phyloP scores from a whole-genome alignment of 2,797 vertebrate genomes.

The Pseudomugil gertrudae region DNA sequence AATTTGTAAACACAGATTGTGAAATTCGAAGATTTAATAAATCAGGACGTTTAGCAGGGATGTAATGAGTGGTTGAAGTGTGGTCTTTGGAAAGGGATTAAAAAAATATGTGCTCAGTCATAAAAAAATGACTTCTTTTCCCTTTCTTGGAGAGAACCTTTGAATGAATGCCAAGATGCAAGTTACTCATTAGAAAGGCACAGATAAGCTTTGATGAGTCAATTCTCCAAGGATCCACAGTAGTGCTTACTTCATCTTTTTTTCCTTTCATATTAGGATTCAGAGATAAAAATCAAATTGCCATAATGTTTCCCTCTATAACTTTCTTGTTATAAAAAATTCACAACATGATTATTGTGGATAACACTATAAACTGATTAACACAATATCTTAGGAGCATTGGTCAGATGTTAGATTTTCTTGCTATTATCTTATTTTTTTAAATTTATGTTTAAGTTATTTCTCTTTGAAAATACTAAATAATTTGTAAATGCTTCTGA shows the following conservation, averaged over 20 bases:
- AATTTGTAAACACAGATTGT: conserved; percentile 79
- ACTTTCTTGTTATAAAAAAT: neutral
- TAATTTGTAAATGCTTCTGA: too few relatives aligned
- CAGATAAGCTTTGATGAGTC: conserved; percentile 56
- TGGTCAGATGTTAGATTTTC: neutral
- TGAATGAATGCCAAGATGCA: conserved; percentile 51
- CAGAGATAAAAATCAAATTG: conserved; percentile 26
- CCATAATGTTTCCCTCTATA: conserved; percentile 13
- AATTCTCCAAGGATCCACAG: conserved; percentile 25
- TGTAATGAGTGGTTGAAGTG: conserved; percentile 63
- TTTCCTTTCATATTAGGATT: conserved; percentile 34
- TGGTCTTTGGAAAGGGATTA: conserved; percentile 66
- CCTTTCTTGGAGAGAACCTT: conserved; percentile 42
- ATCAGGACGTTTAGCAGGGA: conserved; percentile 69
- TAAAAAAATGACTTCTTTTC: conserved; percentile 42
- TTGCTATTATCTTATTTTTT: neutral
- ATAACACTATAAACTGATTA: neutral
- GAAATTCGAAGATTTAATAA: conserved; percentile 78
- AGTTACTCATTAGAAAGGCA: conserved; percentile 53
- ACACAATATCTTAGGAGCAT: neutral
- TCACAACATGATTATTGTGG: neutral
- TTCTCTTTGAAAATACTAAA: neutral
- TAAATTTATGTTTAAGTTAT: neutral
- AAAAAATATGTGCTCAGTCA: conserved; percentile 55
- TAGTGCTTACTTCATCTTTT: conserved; percentile 32